phyloP scores from a whole-genome alignment of 64 coral and sea anemone species.

The Platygyra sinensis region DNA sequence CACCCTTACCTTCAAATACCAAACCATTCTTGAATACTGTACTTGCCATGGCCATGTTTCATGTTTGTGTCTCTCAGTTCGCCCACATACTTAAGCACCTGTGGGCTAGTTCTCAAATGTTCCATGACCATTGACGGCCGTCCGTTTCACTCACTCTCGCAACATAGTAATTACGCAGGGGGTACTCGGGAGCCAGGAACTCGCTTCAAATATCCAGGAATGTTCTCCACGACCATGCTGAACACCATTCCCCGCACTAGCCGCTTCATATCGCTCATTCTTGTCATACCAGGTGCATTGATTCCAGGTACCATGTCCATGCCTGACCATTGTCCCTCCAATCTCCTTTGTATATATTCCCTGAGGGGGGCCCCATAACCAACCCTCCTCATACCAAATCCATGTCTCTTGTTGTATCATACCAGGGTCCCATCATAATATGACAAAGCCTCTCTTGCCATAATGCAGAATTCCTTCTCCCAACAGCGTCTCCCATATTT shows the following conservation, averaged over 20 bases:
- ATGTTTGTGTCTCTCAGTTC: constrained; percentile 96
- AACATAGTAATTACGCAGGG: constrained; percentile 91
- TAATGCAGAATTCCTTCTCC: constrained; percentile 82
- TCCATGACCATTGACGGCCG: constrained; percentile 90
- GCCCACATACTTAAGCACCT: constrained; percentile 94
- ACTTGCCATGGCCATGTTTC: constrained; percentile 95
- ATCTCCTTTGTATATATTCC: constrained; percentile 94
- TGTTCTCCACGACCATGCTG: constrained; percentile 97
- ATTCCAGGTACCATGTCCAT: constrained; percentile 92
- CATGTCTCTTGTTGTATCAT: constrained; percentile 82
- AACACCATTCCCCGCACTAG: constrained; percentile 80
- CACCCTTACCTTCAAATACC: constrained; percentile 89
- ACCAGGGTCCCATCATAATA: constrained; percentile 99
- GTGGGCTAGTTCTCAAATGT: constrained; percentile 91
- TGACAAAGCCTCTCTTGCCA: constrained; percentile 74
- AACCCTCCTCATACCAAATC: constrained; percentile 81
- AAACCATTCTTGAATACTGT: constrained; percentile 97
- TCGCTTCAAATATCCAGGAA: constrained; percentile 93
- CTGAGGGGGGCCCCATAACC: constrained; percentile 88
- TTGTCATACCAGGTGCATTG: constrained; percentile 91
- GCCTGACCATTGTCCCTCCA: constrained; percentile 90
- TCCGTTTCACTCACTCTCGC: constrained; percentile 92
- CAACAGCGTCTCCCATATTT: constrained; percentile 75
- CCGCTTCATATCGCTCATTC: constrained; percentile 87
- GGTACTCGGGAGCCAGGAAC: constrained; percentile 94